A percentile compares a stretch with the other conserved stretches of the same genome.
Conservation (phyloP, 2,113 vertebrate genomes). For the Dipodomys merriami region DNA sequence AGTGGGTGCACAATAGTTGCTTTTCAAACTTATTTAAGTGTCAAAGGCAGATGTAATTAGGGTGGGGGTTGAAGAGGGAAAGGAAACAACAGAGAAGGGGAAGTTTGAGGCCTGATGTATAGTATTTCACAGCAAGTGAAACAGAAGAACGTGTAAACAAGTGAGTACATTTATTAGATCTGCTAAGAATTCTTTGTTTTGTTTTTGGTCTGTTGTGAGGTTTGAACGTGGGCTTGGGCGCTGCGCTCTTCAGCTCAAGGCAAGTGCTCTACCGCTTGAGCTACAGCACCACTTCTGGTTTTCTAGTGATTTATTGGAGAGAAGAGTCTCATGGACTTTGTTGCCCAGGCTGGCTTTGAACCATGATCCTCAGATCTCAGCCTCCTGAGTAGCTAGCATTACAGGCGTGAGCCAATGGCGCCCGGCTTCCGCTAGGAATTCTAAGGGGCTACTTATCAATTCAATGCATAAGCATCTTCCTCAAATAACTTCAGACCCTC, state of each 20-base stretch:
- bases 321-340: no score
- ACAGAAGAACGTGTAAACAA: constrained; percentile 70
- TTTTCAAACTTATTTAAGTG: constrained; percentile 58
- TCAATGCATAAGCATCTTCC: background rate
- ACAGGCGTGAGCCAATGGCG: no score
- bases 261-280: no score
- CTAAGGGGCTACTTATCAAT: background rate
- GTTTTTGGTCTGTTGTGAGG: no score
- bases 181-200: background rate
- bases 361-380: no score
- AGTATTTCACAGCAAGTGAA: constrained; percentile 79
- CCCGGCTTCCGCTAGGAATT: background rate
- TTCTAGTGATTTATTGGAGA: no score
- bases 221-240: no score
- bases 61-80: constrained; percentile 57
- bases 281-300: no score
- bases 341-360: no score
- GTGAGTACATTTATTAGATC: background rate
- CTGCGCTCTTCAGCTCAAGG: no score
- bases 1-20: constrained; percentile 4
- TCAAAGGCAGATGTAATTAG: constrained; percentile 61
- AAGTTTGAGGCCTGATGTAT: constrained; percentile 70
- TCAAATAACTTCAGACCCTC: background rate
- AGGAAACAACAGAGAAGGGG: constrained; percentile 77
- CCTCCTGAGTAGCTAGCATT: no score